phyloP scores from a whole-genome alignment of 2,797 vertebrate species.

The Tauraco hartlaubi region DNA sequence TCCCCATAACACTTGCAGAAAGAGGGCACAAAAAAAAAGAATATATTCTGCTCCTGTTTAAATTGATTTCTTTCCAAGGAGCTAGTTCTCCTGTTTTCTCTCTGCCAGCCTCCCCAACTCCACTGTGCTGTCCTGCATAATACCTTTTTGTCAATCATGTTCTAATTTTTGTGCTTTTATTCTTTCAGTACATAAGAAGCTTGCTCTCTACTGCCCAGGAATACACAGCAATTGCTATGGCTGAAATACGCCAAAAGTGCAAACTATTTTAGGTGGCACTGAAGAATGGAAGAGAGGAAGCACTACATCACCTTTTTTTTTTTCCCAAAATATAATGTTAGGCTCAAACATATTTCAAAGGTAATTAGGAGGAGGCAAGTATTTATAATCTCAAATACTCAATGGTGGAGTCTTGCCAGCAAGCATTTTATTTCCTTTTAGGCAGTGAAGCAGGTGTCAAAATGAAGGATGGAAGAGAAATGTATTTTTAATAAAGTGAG shows the following conservation, averaged over 20 bases:
- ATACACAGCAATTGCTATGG: not conserved
- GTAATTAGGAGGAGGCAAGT: conserved; percentile 5
- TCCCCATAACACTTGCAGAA: not conserved
- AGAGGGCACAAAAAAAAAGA: not conserved
- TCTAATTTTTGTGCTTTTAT: not conserved
- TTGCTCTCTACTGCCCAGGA: not conserved
- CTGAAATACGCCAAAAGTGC: not conserved
- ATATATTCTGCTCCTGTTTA: not conserved
- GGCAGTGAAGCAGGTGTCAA: conserved; percentile 35
- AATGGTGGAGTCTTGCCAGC: conserved; percentile 20
- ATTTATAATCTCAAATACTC: conserved; percentile 12
- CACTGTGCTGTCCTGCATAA: not conserved
- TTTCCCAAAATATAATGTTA: not conserved
- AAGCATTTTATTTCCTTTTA: conserved; percentile 51
- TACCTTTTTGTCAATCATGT: not conserved
- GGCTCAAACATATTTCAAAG: conserved; percentile 17
- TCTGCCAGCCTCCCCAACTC: not conserved
- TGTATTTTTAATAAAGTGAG: conserved; percentile 59
- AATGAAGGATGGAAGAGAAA: conserved; percentile 50
- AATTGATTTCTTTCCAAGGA: not conserved
- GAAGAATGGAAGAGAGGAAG: conserved; percentile 15
- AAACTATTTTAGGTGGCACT: not conserved
- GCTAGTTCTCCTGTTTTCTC: not conserved
- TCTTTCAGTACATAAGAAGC: not conserved
- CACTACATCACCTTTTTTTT: rapidly evolving